Evolutionary conservation across 2,888 invertebrate genomes (phyloP).

Genomic region (Furcula furcula): DNA sequence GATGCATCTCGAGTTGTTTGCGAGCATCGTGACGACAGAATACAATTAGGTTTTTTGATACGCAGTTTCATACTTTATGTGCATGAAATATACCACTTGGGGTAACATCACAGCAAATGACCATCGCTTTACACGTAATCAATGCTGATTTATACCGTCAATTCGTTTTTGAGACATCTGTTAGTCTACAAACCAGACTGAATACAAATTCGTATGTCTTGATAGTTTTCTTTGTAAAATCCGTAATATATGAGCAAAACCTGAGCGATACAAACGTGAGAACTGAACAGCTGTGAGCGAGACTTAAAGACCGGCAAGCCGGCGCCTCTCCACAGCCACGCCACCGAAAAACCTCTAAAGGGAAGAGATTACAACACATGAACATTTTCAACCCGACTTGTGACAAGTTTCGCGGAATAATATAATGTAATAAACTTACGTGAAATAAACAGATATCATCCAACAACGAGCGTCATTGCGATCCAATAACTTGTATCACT

Average conservation of each 20-base stretch:
- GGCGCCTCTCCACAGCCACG: slow-evolving; percentile 50
- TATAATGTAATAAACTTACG: slow-evolving; percentile 55
- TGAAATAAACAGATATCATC: slow-evolving; percentile 73
- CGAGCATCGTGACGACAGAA: not conserved
- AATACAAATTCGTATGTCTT: slow-evolving; percentile 17
- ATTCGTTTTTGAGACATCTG: slow-evolving; percentile 42
- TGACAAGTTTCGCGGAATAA: slow-evolving; percentile 24
- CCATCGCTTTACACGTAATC: not conserved
- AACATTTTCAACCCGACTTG: slow-evolving; percentile 42
- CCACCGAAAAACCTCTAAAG: slow-evolving; percentile 55
- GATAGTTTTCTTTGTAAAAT: slow-evolving; percentile 14
- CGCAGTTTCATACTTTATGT: not conserved
- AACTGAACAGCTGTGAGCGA: slow-evolving; percentile 41
- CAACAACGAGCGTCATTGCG: slow-evolving; percentile 72
- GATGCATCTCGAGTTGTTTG: slow-evolving; percentile 1
- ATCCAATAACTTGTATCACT: slow-evolving; percentile 72
- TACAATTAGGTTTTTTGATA: not conserved
- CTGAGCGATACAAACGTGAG: slow-evolving; percentile 13
- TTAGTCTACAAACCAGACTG: slow-evolving; percentile 28
- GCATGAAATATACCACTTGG: not conserved
- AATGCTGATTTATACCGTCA: slow-evolving; percentile 6
- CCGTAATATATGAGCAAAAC: slow-evolving; percentile 7
- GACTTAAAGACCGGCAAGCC: slow-evolving; percentile 39
- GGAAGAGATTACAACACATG: slow-evolving; percentile 66
- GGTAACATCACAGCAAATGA: not conserved